Base-by-base conservation (phyloP, 2,797 vertebrate species). In the Syngnathus rostellatus region DNA sequence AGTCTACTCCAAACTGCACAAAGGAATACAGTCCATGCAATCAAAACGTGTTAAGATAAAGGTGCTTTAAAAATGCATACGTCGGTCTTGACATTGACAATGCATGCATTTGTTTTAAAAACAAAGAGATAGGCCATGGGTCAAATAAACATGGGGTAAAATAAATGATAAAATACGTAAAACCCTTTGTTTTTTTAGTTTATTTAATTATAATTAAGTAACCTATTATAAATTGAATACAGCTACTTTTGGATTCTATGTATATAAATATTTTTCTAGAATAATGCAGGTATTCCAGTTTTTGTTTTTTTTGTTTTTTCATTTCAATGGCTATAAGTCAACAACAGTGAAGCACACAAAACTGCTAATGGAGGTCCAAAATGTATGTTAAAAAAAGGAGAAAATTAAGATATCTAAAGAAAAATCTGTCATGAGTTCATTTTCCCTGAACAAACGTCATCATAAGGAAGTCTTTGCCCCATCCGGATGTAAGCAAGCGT, bases 31-130 rank as follows among this genome's bases (percentile, higher is more conserved):
- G 19, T 25, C 53, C 58, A 39, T n/a, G 14, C 57, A 62, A 62
- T 62, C 45, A 62, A 4, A 45, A 19, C 7, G 39, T 19, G 11
- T 14, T 58, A 11, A 16, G 38, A 64, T 65, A 70, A 74, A 81
- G 77, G 74, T 76, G 37, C 7, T 19, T 17, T 57, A 46, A 17
- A 50, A 50, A 7, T 19, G 46, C 41, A 43, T 43, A 31, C 4
- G 31, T 31, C 31, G 0, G 3, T 4, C 31, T 31, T 31, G 31
- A 31, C 3, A 31, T 31, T 31, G 9, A 48, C 16, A 48, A 16
- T 48, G 16, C 45, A 46, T 14, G 45, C 16, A 5, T 46, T 11
- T 14, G 25, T 37, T 31, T 57, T 57, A 5, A 25, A 54, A 23
- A 25, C n/a, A 14, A 57, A 57, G 12, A 21, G 0, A 51, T 8